These are phyloP conservation scores for Silvanus unidentatus DNA, from an alignment of 2,888 invertebrate species.

Conservation along the genomic window DNA sequence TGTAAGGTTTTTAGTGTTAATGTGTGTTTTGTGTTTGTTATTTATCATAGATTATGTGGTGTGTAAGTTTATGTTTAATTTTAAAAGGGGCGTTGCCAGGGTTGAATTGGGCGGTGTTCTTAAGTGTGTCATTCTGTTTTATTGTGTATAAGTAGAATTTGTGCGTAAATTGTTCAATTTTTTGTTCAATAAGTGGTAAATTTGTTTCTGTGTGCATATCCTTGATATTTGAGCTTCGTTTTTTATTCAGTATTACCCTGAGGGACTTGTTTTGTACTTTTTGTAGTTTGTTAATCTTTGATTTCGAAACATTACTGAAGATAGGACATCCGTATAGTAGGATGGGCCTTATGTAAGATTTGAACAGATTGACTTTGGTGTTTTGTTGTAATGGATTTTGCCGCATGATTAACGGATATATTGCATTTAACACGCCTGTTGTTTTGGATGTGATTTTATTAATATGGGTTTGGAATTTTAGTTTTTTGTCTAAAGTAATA, in stretches of 20 bases:
- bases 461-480: background rate
- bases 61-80: background rate
- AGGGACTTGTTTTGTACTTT: background rate
- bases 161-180: background rate
- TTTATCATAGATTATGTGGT: background rate
- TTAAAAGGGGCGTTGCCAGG: background rate
- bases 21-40: too few species aligned
- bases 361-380: conserved; percentile 3
- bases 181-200: background rate
- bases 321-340: conserved; percentile 1
- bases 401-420: background rate
- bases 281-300: background rate
- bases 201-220: background rate
- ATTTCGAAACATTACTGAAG: background rate
- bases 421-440: background rate
- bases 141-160: background rate
- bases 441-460: background rate
- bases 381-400: background rate
- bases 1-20: too few species aligned
- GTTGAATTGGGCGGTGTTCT: background rate
- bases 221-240: background rate
- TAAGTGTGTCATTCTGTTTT: background rate
- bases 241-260: background rate
- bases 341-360: conserved; percentile 2
- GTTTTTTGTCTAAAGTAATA: conserved; percentile 4